A percentile compares a stretch with the other conserved stretches of the same genome.
phyloP scores from a whole-genome alignment of 2,113 vertebrate species.

The Lipotes vexillifer region DNA sequence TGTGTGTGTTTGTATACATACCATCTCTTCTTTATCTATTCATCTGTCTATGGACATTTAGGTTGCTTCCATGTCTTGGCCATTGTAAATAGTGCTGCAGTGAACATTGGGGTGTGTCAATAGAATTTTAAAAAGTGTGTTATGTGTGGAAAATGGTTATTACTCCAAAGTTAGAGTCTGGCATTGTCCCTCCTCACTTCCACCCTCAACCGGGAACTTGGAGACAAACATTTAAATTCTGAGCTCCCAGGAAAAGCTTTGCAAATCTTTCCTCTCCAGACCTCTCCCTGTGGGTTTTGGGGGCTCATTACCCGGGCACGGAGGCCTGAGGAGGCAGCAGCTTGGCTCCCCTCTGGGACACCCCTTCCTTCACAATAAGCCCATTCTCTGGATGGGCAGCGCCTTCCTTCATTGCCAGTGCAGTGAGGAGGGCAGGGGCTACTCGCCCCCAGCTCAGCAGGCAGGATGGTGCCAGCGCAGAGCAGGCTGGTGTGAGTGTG shows the following conservation, averaged over 20 bases:
- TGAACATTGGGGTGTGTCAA: neutral
- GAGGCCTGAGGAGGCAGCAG: neutral
- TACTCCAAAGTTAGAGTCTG: neutral
- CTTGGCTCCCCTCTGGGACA: neutral
- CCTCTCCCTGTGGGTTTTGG: neutral
- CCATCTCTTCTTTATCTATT: neutral
- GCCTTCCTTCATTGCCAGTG: neutral
- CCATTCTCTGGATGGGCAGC: neutral
- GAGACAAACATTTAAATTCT: neutral
- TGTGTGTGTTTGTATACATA: too few relatives aligned
- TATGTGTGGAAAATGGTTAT: neutral
- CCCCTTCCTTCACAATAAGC: neutral
- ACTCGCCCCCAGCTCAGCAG: neutral
- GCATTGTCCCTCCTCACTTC: neutral
- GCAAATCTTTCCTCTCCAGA: neutral
- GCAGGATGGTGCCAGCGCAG: neutral
- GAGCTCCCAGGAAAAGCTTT: neutral
- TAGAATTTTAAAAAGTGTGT: neutral
- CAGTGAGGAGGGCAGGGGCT: neutral
- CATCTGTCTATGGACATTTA: neutral
- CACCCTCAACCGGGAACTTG: neutral
- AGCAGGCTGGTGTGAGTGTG: neutral
- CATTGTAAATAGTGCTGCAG: neutral
- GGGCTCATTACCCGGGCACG: neutral
- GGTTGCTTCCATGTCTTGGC: neutral